Evolutionary conservation across 2,797 vertebrate genomes (phyloP).

Genomic region (Pipistrellus pipistrellus): DNA sequence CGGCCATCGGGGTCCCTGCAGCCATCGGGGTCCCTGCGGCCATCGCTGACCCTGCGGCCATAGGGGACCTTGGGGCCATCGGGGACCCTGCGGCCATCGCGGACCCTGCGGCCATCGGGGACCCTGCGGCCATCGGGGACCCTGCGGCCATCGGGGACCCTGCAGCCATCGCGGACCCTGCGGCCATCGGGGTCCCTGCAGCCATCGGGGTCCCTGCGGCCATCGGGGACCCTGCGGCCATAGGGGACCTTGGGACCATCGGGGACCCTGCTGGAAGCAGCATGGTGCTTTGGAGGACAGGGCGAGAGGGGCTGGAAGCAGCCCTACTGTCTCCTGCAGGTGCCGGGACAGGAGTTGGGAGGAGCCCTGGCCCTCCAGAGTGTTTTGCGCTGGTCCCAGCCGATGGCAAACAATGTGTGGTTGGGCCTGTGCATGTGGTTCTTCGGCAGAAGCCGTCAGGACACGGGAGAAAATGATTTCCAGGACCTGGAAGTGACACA

Average conservation of each 20-base stretch:
- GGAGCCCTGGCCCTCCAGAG: not conserved
- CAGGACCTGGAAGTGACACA: not conserved
- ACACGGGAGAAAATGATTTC: not conserved
- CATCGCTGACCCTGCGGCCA: too few species aligned
- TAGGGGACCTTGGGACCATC: too few species aligned
- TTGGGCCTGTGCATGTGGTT: not conserved
- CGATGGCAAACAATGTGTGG: not conserved
- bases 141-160: too few species aligned
- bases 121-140: too few species aligned
- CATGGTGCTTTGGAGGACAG: not conserved
- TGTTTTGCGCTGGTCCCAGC: not conserved
- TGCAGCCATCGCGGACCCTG: not conserved
- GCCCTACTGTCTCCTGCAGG: accelerated
- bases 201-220: too few species aligned
- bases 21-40: too few species aligned
- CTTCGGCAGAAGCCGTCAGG: not conserved
- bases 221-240: too few species aligned
- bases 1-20: too few species aligned
- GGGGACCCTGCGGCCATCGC: too few species aligned
- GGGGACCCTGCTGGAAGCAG: not conserved
- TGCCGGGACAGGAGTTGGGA: not conserved
- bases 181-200: too few species aligned
- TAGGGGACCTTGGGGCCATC: not conserved
- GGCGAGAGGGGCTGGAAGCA: not conserved
- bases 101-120: not conserved